A percentile compares a stretch with the other conserved stretches of the same genome.
phyloP scores from a whole-genome alignment of 1,140 invertebrate genomes.

The Hypothenemus hampei region DNA sequence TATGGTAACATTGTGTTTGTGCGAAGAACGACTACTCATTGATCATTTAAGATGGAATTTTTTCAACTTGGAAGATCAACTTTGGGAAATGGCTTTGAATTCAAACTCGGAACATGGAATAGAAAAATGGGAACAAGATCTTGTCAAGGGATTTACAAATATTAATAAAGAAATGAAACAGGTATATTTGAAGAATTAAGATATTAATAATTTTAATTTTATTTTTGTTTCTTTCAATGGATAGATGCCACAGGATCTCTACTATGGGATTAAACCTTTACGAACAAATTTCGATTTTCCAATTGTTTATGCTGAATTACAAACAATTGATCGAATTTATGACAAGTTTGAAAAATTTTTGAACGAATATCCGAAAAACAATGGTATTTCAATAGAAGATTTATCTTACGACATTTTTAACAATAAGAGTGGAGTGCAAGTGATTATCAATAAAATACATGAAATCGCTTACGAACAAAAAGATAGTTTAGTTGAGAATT shows the following conservation, averaged over 20 bases:
- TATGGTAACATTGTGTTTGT: no score
- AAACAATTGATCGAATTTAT: constrained; percentile 53
- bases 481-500: neutral
- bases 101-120: constrained; percentile 31
- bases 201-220: neutral
- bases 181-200: constrained; percentile 9
- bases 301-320: constrained; percentile 49
- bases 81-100: constrained; percentile 48
- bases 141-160: constrained; percentile 51
- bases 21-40: constrained; percentile 6
- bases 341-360: constrained; percentile 54
- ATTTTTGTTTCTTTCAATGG: neutral
- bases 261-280: constrained; percentile 39
- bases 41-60: constrained; percentile 49
- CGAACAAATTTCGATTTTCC: constrained; percentile 4
- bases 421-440: constrained; percentile 41
- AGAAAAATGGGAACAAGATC: constrained; percentile 40
- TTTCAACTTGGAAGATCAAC: constrained; percentile 47
- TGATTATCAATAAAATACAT: constrained; percentile 4
- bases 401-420: constrained; percentile 57
- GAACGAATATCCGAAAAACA: constrained; percentile 43
- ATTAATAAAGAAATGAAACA: constrained; percentile 44
- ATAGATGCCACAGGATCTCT: constrained; percentile 34
- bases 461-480: constrained; percentile 1
- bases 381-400: constrained; percentile 52